Conservation (phyloP, 2,113 vertebrate species). For the Odontophorus gujanensis region DNA sequence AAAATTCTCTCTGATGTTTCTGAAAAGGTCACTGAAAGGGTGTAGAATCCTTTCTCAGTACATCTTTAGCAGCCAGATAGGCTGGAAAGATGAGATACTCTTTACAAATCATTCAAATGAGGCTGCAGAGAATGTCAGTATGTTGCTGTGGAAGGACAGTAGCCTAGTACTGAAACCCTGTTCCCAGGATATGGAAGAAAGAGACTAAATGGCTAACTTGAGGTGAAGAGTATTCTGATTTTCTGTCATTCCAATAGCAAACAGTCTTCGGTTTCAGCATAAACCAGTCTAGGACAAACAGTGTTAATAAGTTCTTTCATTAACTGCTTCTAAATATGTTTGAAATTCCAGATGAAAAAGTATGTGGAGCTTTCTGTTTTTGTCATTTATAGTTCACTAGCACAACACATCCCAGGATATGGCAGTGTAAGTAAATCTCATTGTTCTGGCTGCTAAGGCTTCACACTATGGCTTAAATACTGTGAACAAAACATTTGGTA, state of each 20-base stretch:
- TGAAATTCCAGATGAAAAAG: background rate
- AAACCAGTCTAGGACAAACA: background rate
- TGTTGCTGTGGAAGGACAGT: background rate
- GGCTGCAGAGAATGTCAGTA: background rate
- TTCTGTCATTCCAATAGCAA: background rate
- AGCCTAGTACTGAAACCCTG: background rate
- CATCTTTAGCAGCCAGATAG: background rate
- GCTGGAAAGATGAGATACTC: background rate
- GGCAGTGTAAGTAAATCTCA: background rate
- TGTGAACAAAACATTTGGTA: background rate
- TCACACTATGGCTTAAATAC: background rate
- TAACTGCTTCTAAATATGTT: background rate
- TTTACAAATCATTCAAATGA: background rate
- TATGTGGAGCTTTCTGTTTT: background rate
- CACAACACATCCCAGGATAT: background rate
- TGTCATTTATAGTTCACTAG: background rate
- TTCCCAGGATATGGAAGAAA: background rate
- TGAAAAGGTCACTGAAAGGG: background rate
- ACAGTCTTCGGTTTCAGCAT: background rate
- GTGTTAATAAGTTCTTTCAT: background rate
- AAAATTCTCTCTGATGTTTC: background rate
- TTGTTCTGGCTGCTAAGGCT: background rate
- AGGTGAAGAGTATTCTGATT: background rate
- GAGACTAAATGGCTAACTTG: background rate
- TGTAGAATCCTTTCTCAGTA: background rate